Evolutionary conservation across 2,888 invertebrate genomes (phyloP), one percentile per base, ranked within the genome.

Genomic region (Agelastica alni): DNA sequence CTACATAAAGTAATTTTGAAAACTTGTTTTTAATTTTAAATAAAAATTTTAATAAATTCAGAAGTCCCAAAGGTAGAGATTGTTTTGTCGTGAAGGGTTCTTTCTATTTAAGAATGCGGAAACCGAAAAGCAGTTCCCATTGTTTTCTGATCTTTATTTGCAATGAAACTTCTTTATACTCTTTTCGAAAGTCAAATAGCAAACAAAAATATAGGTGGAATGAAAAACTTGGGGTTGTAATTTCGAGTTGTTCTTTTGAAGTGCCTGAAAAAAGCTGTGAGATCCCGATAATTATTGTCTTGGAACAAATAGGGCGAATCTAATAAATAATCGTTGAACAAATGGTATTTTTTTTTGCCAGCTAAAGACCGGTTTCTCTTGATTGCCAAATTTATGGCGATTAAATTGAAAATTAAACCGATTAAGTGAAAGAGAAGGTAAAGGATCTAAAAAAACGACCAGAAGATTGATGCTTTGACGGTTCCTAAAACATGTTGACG

Each of bases 191-290:
- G 48, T 48, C 53, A 43, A 53, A 48, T 47, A 44, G 39, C 54
- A 54, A 54, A 54, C 45, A 49, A 32, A 49, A 49, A 54, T 54
- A 43, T 49, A 49, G 44, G 30, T 45, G 49, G 26, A 54, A 54
- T 54, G 49, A 49, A 54, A 54, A 54, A 39, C 49, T 49, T 26
- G 18, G 26, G 45, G 49, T 49, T 49, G 54, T 49, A 45, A 54
- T 54, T 54, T 41, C 37, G 54, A 49, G 45, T 49, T 54, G 43
- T 54, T 53, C 53, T 37, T 48, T 45, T 54, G 49, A 54, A 49
- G 48, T 17, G 48, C 28, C 22, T 37, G 45, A 54, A 48, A 54
- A 45, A 49, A 44, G 18, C 39, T 43, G 45, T 26, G 31, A 54
- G 32, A 49, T 44, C 39, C 45, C 26, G 49, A 54, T 54, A 54